phyloP scores from a whole-genome alignment of 2,113 vertebrate species.

The Harpagus bidentatus region DNA sequence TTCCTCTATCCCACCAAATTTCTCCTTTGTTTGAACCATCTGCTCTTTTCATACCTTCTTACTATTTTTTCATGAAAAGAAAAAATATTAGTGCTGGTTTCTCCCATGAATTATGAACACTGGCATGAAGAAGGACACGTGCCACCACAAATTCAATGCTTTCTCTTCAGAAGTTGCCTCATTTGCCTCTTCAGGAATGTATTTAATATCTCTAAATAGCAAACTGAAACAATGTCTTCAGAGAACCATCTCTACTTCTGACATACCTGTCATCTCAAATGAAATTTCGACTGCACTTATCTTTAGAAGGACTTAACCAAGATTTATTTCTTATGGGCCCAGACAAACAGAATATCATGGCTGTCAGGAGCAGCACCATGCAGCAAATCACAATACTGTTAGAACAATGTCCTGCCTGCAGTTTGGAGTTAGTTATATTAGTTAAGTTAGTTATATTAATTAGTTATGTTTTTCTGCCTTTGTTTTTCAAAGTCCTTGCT shows the following conservation, averaged over 20 bases:
- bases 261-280: neutral
- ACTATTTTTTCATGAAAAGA: neutral
- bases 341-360: neutral
- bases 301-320: neutral
- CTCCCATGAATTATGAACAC: neutral
- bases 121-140: neutral
- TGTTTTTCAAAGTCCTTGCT: neutral
- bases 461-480: neutral
- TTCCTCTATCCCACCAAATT: neutral
- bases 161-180: neutral
- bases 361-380: neutral
- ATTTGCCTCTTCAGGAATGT: neutral
- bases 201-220: neutral
- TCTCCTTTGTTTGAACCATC: neutral
- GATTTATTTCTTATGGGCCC: neutral
- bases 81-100: neutral
- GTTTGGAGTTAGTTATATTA: neutral
- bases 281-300: neutral
- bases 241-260: neutral
- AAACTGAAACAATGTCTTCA: neutral
- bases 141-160: neutral
- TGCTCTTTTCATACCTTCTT: neutral
- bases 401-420: neutral
- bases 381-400: neutral
- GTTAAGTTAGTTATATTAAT: too few species aligned